A percentile compares a stretch with the other conserved stretches of the same genome.
Evolutionary conservation across 2,113 vertebrate species (phyloP).

Genomic region (Grallaria varia): DNA sequence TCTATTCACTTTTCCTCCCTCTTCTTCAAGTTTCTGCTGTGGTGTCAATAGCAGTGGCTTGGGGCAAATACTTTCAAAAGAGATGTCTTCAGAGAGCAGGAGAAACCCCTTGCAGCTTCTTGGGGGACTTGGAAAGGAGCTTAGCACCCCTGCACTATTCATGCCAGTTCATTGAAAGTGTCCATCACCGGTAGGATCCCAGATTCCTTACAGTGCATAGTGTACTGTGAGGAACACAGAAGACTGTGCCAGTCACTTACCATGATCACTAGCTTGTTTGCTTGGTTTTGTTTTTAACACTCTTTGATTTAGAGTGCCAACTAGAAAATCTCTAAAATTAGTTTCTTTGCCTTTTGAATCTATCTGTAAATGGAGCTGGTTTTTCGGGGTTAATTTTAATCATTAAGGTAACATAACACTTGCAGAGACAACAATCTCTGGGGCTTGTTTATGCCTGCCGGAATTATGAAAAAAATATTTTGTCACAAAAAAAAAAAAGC

Average conservation of each 20-base stretch:
- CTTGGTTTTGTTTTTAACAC: background rate
- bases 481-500: background rate
- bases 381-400: background rate
- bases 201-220: background rate
- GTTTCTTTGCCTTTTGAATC: background rate
- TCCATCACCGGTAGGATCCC: background rate
- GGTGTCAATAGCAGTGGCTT: background rate
- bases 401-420: background rate
- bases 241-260: background rate
- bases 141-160: background rate
- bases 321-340: background rate
- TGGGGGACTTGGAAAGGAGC: background rate
- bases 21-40: background rate
- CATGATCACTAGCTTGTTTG: background rate
- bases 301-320: background rate
- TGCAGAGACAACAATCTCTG: background rate
- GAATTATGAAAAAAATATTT: constrained; percentile 24
- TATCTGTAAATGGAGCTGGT: background rate
- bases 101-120: background rate
- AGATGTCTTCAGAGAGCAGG: background rate
- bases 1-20: background rate
- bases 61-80: background rate
- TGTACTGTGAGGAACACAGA: background rate
- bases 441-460: constrained; percentile 12
- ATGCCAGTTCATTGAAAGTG: background rate